Evolutionary conservation across 1,140 invertebrate species (phyloP), one percentile per base, ranked within the genome.

Genomic region (Lanistes nyassanus): DNA sequence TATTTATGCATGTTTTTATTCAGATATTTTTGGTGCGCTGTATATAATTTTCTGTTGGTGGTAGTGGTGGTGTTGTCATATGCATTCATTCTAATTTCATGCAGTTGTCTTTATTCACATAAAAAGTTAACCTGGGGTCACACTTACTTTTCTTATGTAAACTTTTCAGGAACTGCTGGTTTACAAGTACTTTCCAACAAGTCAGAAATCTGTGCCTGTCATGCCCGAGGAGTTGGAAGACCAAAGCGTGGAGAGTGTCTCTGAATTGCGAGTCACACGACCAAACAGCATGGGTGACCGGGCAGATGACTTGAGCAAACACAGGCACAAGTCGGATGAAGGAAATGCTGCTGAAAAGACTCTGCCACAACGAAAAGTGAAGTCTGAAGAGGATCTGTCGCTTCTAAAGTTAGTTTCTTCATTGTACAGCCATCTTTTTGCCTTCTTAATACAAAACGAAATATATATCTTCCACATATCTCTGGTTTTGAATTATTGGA

Each of bases 141-240:
- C 34, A 11, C 0, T 47, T 4, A 31, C 19, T n/a, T 47, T 58
- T 3, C 60, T 75, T 60, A 5, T 74, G 0, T 64, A 31, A 69
- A n/a, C 77, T 62, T 86, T 87, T 56, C 79, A 92, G 91, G 91
- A 93, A 85, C 84, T 94, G 42, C 83, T 94, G 39, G 89, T 92
- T 3, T 94, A 92, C 83, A 92, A 92, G 69, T 80, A 76, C 21
- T 67, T 74, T 53, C 34, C 64, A 9, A 76, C 62, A 36, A 66
- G 21, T 36, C 66, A 69, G 42, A 62, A 67, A 66, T 64, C 66
- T 9, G 5, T 72, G 26, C 70, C 70, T 23, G 21, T 72, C 2
- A 7, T 16, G 4, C 34, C 34, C 19, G 19, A 55, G 11, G 55
- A 42, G 11, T 3, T 34, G 31, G 53, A 7, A 21, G 19, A 16